phyloP scores from a whole-genome alignment of 2,888 invertebrate genomes.

The Empis livida region DNA sequence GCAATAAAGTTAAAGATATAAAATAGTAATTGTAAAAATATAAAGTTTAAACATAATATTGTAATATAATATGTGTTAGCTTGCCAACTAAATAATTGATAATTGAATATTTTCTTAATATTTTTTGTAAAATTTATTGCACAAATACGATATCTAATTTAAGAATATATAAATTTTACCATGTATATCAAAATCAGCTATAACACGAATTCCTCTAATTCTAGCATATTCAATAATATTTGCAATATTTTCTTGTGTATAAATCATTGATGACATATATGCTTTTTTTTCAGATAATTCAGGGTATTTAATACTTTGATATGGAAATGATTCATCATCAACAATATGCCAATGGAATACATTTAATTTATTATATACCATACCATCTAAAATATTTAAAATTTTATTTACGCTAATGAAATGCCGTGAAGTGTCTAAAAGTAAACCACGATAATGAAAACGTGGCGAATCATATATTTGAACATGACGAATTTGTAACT shows the following conservation, averaged over 20 bases:
- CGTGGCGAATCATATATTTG: constrained; percentile 62
- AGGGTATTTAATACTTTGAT: constrained; percentile 64
- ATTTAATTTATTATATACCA: constrained; percentile 86
- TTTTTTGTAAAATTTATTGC: no score
- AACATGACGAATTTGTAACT: constrained; percentile 55
- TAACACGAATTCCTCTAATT: constrained; percentile 68
- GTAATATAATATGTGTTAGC: no score
- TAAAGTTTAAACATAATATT: no score
- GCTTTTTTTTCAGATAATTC: constrained; percentile 63
- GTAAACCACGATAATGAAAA: constrained; percentile 68
- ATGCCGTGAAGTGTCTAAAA: constrained; percentile 81
- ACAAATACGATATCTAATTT: background rate
- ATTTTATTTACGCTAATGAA: constrained; percentile 59
- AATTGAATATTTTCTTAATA: no score
- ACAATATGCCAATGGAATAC: constrained; percentile 94
- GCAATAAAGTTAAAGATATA: no score
- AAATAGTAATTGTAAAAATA: no score
- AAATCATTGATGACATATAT: constrained; percentile 49
- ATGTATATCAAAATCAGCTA: constrained; percentile 90
- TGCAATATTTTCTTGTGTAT: constrained; percentile 48
- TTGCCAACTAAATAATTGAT: no score
- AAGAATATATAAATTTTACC: constrained; percentile 22
- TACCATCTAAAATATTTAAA: constrained; percentile 57
- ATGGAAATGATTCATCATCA: constrained; percentile 89
- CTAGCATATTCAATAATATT: constrained; percentile 64